phyloP scores from a whole-genome alignment of 2,888 invertebrate genomes.

The Alentia gelatinosa region DNA sequence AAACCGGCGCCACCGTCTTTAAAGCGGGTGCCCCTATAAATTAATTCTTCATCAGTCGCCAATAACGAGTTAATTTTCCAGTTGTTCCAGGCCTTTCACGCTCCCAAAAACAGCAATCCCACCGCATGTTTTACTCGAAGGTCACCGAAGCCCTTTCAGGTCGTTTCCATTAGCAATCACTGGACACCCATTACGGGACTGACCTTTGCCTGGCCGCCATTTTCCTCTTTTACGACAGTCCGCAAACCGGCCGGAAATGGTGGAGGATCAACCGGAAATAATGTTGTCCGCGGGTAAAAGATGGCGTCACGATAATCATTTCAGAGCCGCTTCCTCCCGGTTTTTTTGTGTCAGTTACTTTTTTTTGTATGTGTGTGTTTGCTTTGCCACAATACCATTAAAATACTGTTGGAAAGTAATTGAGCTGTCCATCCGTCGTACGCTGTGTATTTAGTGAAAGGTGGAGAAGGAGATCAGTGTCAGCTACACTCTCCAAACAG shows the following conservation, averaged over 20 bases:
- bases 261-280: conserved; percentile 16
- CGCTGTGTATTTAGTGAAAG: no score
- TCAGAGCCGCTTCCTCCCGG: not conserved
- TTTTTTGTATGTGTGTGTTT: not conserved
- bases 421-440: not conserved
- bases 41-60: not conserved
- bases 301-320: not conserved
- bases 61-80: conserved; percentile 4
- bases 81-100: not conserved
- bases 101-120: not conserved
- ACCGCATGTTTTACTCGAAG: not conserved
- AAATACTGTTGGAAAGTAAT: not conserved
- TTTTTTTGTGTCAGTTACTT: not conserved
- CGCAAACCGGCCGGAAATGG: conserved; percentile 26
- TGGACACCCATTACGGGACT: not conserved
- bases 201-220: conserved; percentile 21
- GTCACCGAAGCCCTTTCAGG: conserved; percentile 22
- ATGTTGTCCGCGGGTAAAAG: conserved; percentile 5
- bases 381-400: not conserved
- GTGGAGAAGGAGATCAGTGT: no score
- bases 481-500: no score
- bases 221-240: conserved; percentile 38
- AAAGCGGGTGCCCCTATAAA: not conserved
- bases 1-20: not conserved
- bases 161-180: conserved; percentile 45